Evolutionary conservation across 2,113 vertebrate species (phyloP), one percentile per base, ranked within the genome.

Genomic region (Meleagris gallopavo): DNA sequence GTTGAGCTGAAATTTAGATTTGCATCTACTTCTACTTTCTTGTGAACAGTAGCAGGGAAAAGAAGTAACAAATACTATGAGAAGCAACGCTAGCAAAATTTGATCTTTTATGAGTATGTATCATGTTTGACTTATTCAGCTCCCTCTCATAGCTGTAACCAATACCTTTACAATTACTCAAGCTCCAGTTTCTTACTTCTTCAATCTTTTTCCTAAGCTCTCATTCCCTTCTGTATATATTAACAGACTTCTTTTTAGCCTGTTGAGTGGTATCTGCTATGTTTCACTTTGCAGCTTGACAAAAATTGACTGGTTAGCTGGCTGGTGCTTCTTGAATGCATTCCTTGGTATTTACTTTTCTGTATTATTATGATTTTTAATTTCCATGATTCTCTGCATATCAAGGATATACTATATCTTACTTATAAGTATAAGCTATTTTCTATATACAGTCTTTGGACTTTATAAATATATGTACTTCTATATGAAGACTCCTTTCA

Each of bases 271-370:
- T 54, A 80, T 13, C 27, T 57, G 43, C 38, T 69, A 5, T 8
- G 75, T 5, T 85, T 69, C 7, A 5, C 6, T 41, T 27, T 73
- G 73, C 71, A 89, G 58, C 25, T n/a, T 60, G 50, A 21, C 2
- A 0, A 11, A 4, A 18, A 0, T 2, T 4, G 43, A 7, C 14
- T 43, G 30, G 1, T 54, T 45, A 78, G 50, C 65, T 78, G 60
- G 21, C 60, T 83, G 72, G 54, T 86, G 58, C 60, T 61, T 11
- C 9, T 1, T 27, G 30, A 6, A 86, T 85, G 17, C 17, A 38
- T n/a, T 80, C 41, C 38, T 74, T 64, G 15, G 8, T 30, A 9
- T 60, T 78, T 75, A 6, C 57, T 93, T 96, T 75, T 50, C 11
- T 93, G 69, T 7, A 55, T 17, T 55, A 27, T 54, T 54, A 5